Evolutionary conservation across 2,797 vertebrate species (phyloP).

Genomic region (Falco cherrug): DNA sequence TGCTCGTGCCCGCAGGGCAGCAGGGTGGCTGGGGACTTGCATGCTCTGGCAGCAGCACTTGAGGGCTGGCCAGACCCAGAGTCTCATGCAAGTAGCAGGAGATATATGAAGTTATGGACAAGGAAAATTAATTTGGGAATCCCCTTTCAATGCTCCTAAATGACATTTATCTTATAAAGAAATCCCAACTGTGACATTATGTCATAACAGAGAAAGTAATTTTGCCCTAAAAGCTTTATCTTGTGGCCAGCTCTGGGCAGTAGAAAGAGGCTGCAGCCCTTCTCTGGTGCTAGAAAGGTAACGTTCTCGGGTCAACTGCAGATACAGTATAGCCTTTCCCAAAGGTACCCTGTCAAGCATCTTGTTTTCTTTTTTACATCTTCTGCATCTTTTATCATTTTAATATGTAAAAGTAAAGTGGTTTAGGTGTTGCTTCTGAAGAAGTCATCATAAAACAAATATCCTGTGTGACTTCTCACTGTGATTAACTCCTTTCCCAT

Average conservation of each 20-base stretch:
- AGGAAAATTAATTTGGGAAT: not conserved
- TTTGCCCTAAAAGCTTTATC: not conserved
- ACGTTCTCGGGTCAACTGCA: not conserved
- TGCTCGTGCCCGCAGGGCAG: not conserved
- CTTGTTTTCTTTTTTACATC: not conserved
- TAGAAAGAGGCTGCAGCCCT: not conserved
- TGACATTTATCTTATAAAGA: not conserved
- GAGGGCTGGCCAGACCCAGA: too few relatives aligned
- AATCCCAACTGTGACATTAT: not conserved
- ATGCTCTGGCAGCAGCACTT: fast-evolving
- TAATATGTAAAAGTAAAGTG: not conserved
- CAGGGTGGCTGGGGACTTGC: not conserved
- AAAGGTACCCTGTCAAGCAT: fast-evolving
- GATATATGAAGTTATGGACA: not conserved
- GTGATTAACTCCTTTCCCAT: not conserved
- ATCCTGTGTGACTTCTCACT: not conserved
- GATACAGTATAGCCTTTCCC: not conserved
- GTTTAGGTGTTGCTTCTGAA: not conserved
- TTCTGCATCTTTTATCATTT: not conserved
- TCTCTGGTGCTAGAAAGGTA: not conserved
- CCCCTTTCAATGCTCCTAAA: not conserved
- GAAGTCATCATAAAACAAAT: not conserved
- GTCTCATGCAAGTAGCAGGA: not conserved
- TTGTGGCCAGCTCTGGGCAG: not conserved
- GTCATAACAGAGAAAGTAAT: not conserved